phyloP scores from a whole-genome alignment of 1,140 invertebrate species.

The Nomia melanderi region DNA sequence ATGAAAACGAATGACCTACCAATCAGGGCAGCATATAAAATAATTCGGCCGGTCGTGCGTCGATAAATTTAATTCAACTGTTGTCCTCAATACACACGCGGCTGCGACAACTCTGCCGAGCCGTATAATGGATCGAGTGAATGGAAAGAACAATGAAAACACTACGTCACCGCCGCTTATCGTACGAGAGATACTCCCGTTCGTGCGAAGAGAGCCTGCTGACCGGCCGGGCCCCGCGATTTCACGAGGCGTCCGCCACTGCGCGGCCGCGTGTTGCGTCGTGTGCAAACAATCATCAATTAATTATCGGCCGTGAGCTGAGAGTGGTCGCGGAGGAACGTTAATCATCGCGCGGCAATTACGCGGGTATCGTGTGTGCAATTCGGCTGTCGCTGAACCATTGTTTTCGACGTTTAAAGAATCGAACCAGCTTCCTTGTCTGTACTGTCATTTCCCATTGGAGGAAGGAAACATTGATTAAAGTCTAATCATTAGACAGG shows the following conservation, averaged over 20 bases:
- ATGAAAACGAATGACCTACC: neutral
- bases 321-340: slow-evolving; percentile 36
- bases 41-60: neutral
- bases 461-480: neutral
- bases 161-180: slow-evolving; percentile 52
- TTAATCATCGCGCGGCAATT: slow-evolving; percentile 48
- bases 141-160: slow-evolving; percentile 63
- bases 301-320: slow-evolving; percentile 59
- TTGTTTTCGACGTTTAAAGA: neutral
- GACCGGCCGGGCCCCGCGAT: slow-evolving; percentile 10
- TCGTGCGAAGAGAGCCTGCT: slow-evolving; percentile 26
- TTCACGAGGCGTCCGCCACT: neutral
- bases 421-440: neutral
- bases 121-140: slow-evolving; percentile 45
- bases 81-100: neutral
- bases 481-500: neutral
- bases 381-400: neutral
- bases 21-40: neutral
- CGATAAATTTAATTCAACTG: slow-evolving; percentile 9
- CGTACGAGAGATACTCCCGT: slow-evolving; percentile 42
- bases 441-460: neutral
- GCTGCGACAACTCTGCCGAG: neutral
- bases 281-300: slow-evolving; percentile 49
- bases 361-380: slow-evolving; percentile 14
- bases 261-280: slow-evolving; percentile 15